Evolutionary conservation across 2,797 vertebrate genomes (phyloP).

Genomic region (Poeciliopsis infans): DNA sequence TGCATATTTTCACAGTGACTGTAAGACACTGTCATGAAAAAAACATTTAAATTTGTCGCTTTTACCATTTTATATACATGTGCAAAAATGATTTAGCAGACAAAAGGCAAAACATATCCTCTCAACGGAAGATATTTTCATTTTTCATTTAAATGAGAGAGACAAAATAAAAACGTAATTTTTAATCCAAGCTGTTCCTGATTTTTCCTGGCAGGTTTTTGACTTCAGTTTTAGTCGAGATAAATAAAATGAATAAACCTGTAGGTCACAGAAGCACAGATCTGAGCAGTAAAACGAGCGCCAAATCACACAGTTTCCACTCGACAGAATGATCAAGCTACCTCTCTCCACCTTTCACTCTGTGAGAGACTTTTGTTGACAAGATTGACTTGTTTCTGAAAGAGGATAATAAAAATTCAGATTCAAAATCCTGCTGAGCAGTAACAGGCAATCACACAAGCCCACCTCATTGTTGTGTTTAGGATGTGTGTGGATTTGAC

Average conservation of each 20-base stretch:
- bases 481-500: constrained; percentile 62
- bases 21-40: background rate
- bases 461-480: constrained; percentile 61
- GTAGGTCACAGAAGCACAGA: background rate
- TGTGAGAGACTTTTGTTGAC: background rate
- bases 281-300: background rate
- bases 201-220: background rate
- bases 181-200: background rate
- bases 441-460: constrained; percentile 19
- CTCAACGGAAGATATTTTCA: background rate
- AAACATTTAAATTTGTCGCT: background rate
- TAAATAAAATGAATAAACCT: background rate
- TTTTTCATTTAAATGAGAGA: background rate
- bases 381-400: background rate
- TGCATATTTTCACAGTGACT: background rate
- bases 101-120: background rate
- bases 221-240: background rate
- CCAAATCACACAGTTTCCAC: background rate
- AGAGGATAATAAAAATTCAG: constrained; percentile 22
- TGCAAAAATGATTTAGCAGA: no score
- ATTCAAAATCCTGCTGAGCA: constrained; percentile 28
- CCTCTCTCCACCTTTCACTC: background rate
- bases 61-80: background rate
- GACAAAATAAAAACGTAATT: background rate
- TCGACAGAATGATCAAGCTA: background rate